Base-by-base conservation (phyloP, 2,888 invertebrate genomes). In the Falcaria lacertinaria region DNA sequence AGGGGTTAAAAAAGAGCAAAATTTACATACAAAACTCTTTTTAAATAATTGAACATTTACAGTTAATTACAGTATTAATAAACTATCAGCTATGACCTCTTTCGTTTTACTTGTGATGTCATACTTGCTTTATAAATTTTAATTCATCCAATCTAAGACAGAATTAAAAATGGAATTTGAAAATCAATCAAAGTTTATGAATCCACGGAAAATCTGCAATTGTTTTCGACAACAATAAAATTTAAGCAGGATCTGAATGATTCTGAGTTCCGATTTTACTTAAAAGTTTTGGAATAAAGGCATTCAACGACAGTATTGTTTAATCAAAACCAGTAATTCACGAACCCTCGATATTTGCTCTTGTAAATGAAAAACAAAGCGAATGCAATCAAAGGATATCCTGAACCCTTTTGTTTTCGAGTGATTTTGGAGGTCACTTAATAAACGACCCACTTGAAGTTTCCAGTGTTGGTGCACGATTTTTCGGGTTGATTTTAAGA, bases 361-460 rank as follows among this genome's bases (percentile, higher is more conserved):
- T 45, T 39, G 38, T 39, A 15, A 43, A 43, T 39, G 16, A 35
- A 41, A 41, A 41, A 38, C 43, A 40, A 25, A 33, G 33, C 34
- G 39, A 50, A 46, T 43, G 45, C 45, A 55, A 57, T 57, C 58
- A 58, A 58, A 57, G 52, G 58, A 54, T 57, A 55, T 57, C 56
- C 52, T 50, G 43, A 50, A 53, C 50, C 56, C 54, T 48, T 57
- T 59, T 61, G 57, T 61, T 58, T 50, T 41, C 28, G 40, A 47
- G 45, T 49, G 57, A 57, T 61, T 64, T 61, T 52, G 51, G 53
- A 54, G 44, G 49, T 55, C 54, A 54, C 57, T 57, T 52, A 57
- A 52, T 56, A 62, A 59, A 53, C 55, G 53, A 48, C 53, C 54
- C 41, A 44, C 53, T 54, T 45, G 38, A 48, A 48, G 46, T 44